Evolutionary conservation across 2,888 invertebrate species (phyloP), one percentile per base, ranked within the genome.

Genomic region (Vanessa cardui): DNA sequence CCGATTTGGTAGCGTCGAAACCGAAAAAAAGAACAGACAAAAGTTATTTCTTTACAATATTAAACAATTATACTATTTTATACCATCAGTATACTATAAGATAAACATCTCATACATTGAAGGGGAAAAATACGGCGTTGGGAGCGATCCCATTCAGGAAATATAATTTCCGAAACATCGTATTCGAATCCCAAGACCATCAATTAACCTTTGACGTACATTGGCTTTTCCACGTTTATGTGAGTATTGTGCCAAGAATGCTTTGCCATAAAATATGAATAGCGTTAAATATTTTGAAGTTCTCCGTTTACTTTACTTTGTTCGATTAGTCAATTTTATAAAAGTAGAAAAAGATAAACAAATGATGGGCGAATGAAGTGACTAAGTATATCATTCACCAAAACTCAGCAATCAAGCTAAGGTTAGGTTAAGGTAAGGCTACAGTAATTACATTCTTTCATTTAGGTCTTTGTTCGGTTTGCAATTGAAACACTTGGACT

Each of bases 131-230:
- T 65, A 52, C 59, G 15, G 33, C 39, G 60, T 46, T 20, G 44
- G 58, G 18, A 54, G 47, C 46, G 56, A 66, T 64, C 67, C 44
- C 56, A 56, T 65, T 65, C 63, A 59, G 50, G 62, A 68, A 68
- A 71, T 68, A 68, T 67, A 72, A 72, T 73, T 73, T 71, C 70
- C 67, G 70, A 63, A 65, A 71, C 67, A 69, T 71, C 68, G 68
- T 65, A 69, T 66, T 62, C 59, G 52, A 64, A 61, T 66, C 61
- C 70, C 58, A 58, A 67, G 60, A 72, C 67, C 68, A 67, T 70
- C 69, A 70, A 72, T 72, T 72, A 68, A 70, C 68, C 60, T 72
- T 65, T 63, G 70, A 70, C 69, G 68, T 67, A 63, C 68, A 68
- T 68, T 61, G 71, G 63, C 49, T 68, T 63, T 61, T 15, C 44